A percentile compares a stretch with the other conserved stretches of the same genome.
These are phyloP conservation scores for Leuciscus idus DNA, from an alignment of 2,113 vertebrate species.

Conservation along the genomic window DNA sequence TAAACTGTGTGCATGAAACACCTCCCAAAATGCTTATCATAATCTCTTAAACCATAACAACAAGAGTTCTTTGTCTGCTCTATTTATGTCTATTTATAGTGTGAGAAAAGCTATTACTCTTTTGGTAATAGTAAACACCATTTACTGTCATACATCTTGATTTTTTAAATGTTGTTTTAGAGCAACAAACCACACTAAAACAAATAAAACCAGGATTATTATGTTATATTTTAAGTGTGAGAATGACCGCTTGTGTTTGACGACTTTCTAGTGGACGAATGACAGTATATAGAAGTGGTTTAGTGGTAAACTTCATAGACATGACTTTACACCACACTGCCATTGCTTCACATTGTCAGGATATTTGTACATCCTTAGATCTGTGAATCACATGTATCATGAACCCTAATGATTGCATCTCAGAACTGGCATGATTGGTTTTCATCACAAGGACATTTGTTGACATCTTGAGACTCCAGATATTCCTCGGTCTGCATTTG, in stretches of 20 bases:
- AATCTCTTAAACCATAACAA: slow-evolving; percentile 13
- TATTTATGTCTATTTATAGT: not conserved
- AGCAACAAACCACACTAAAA: not conserved
- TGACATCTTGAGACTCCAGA: not conserved
- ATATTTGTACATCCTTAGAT: not conserved
- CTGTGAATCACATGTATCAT: not conserved
- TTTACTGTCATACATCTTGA: not conserved
- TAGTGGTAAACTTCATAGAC: not conserved
- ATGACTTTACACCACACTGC: not conserved
- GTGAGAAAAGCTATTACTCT: not conserved
- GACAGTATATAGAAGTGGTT: not conserved
- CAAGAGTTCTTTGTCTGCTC: not conserved
- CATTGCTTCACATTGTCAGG: not conserved
- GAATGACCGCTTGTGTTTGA: not conserved
- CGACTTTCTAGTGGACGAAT: not conserved
- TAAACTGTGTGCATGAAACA: not conserved
- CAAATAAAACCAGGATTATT: not conserved
- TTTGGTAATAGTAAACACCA: not conserved
- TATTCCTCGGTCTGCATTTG: not conserved
- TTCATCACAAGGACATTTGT: not conserved
- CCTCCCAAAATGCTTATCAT: not conserved
- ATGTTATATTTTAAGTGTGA: not conserved
- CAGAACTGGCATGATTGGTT: slow-evolving; percentile 11
- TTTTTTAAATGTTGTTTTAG: not conserved
- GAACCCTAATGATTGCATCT: not conserved